Conservation (phyloP, 2,797 vertebrate genomes). For the Luscinia luscinia region DNA sequence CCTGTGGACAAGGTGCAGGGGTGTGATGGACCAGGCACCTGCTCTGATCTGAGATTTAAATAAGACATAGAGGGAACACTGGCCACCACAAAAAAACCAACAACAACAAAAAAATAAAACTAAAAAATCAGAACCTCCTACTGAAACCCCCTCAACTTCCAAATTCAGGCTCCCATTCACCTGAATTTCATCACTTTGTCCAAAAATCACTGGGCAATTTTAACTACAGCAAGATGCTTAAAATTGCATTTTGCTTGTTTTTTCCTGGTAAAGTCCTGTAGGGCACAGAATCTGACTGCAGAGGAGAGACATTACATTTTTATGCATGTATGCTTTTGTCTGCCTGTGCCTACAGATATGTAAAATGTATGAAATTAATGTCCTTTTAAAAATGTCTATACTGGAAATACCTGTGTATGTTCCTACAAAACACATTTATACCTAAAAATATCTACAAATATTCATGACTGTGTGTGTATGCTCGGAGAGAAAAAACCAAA, state of each 20-base stretch:
- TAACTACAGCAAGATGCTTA: conserved; percentile 18
- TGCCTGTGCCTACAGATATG: neutral
- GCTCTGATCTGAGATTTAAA: conserved; percentile 37
- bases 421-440: neutral
- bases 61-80: neutral
- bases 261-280: conserved; percentile 2
- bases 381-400: neutral
- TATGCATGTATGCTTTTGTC: neutral
- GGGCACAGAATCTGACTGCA: neutral
- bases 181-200: neutral
- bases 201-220: neutral
- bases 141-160: neutral
- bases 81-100: neutral
- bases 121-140: neutral
- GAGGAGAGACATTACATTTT: neutral
- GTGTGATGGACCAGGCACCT: neutral
- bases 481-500: neutral
- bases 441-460: neutral
- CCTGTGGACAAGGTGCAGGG: neutral
- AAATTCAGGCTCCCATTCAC: neutral
- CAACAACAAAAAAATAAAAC: neutral
- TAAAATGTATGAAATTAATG: neutral
- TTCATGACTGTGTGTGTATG: neutral
- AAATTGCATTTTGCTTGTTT: neutral
- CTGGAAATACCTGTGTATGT: neutral